Base-by-base conservation (phyloP, 2,113 vertebrate species). In the Lasiurus borealis region DNA sequence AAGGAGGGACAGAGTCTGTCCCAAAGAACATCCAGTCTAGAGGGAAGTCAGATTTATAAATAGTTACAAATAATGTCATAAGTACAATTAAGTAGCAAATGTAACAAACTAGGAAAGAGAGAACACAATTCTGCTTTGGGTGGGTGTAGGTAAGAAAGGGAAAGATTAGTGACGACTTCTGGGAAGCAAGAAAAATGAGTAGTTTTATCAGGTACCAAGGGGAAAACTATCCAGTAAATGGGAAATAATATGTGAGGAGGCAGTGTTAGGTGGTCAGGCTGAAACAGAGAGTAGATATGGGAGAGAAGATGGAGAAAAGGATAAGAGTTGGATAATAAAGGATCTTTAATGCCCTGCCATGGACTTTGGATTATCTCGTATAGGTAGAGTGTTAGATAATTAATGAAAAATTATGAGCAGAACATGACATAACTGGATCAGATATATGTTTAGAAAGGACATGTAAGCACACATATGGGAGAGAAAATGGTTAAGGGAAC, bases 381-480 rank as follows among this genome's bases (percentile, higher is more conserved):
- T 2, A 82, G 57, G 40, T 40, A 40, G 40, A 40, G 9, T 93
- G 18, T 86, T 64, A 62, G 52, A 8, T n/a, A 62, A 50, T 54
- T 40, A 78, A 29, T 80, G 40, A 89, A 89, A 52, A 85, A 50
- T 4, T 34, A 44, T 11, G 27, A 88, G 77, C 57, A 82, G 68
- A 40, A 21, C 21, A 85, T 54, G 52, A 40, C 29, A 83, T 48
- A 59, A 52, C 16, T 31, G 14, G 73, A 64, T 69, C 25, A 91
- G 83, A 36, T 29, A n/a, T 57, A 13, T 71, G 36, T 93, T 93
- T 80, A 72, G 81, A 72, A 89, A 83, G 48, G 57, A 83, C 18
- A 44, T 34, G 2, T 48, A 34, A 77, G 93, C 2, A 46, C 27
- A 59, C 1, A 75, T 8, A 66, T 14, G 27, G 68, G 64, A 95